Percentiles rank a stretch among this genome's conserved stretches.
Evolutionary conservation across 2,888 invertebrate species (phyloP).

Genomic region (Lasioglossum leucozonium): DNA sequence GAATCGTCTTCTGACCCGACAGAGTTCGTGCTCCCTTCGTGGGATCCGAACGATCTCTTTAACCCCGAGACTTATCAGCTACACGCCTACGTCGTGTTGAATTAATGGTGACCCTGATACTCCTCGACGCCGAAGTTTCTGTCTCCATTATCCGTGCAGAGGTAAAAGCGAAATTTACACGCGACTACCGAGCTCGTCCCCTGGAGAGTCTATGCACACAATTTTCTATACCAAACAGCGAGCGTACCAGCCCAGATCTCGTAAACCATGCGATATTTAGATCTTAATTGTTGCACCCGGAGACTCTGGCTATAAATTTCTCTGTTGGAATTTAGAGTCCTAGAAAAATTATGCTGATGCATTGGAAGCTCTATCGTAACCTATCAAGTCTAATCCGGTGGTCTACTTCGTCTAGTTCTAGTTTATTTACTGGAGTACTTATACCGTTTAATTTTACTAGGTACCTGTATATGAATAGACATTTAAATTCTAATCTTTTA

Average conservation of each 20-base stretch:
- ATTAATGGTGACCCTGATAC: slow-evolving; percentile 50
- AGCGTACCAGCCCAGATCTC: not conserved
- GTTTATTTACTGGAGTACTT: no score
- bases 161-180: not conserved
- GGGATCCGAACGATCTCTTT: slow-evolving; percentile 50
- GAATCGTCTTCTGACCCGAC: slow-evolving; percentile 20
- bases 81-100: slow-evolving; percentile 27
- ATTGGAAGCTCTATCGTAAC: no score
- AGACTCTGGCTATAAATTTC: not conserved
- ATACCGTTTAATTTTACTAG: not conserved
- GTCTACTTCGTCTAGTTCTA: no score
- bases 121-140: slow-evolving; percentile 7
- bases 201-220: not conserved
- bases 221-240: not conserved
- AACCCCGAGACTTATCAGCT: slow-evolving; percentile 37
- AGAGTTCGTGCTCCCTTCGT: not conserved
- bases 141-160: slow-evolving; percentile 8
- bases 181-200: not conserved
- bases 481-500: no score
- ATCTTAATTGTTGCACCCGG: not conserved
- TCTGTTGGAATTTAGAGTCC: not conserved
- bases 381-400: no score
- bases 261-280: not conserved
- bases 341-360: not conserved
- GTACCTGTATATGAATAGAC: not conserved